These are phyloP conservation scores for Eulithis prunata DNA, from an alignment of 2,888 invertebrate species.

Conservation along the genomic window DNA sequence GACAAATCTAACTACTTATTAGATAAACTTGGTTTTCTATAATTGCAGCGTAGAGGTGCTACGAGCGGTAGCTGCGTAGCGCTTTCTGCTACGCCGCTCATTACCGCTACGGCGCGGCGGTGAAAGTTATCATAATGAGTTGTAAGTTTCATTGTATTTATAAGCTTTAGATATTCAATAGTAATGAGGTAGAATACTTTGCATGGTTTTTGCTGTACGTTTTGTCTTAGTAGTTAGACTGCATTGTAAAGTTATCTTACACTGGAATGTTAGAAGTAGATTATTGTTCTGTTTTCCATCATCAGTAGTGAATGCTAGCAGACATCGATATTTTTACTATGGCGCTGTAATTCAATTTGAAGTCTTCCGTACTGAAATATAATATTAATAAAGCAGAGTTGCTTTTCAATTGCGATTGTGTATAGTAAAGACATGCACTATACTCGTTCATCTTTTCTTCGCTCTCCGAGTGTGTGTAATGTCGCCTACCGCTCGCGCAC, in stretches of 20 bases:
- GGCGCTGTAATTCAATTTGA: conserved; percentile 14
- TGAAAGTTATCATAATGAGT: background rate
- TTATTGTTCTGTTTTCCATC: background rate
- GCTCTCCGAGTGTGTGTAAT: conserved; percentile 56
- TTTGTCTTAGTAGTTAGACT: background rate
- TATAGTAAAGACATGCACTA: conserved; percentile 43
- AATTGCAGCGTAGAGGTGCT: conserved; percentile 35
- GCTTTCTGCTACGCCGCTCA: conserved; percentile 15
- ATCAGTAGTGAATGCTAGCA: too few species aligned
- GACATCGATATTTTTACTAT: background rate
- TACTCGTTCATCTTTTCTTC: conserved; percentile 74
- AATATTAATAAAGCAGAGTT: conserved; percentile 36
- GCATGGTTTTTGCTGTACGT: background rate
- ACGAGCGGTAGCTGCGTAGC: conserved; percentile 38
- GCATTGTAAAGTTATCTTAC: too few species aligned
- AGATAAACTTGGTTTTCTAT: background rate
- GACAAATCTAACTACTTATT: too few species aligned
- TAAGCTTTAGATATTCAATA: too few species aligned
- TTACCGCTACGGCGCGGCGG: background rate
- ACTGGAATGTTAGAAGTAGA: too few species aligned
- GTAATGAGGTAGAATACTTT: too few species aligned
- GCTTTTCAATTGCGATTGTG: conserved; percentile 24
- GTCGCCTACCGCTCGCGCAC: conserved; percentile 64
- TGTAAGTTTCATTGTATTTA: background rate
- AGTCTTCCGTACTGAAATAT: conserved; percentile 25